Percentiles rank a stretch among this genome's conserved stretches.
phyloP scores from a whole-genome alignment of 2,113 vertebrate genomes.

The Tursiops truncatus region DNA sequence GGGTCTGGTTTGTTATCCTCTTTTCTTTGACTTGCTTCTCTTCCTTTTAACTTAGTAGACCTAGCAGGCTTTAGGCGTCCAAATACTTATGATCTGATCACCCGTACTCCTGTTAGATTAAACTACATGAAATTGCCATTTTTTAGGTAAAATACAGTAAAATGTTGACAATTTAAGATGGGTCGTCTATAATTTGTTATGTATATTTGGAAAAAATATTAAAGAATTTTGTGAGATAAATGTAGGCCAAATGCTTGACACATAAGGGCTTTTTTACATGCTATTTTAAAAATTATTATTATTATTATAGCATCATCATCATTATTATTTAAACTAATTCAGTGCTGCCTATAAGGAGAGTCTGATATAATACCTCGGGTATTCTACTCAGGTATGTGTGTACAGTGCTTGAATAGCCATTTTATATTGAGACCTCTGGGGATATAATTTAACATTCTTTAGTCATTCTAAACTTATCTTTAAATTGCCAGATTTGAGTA shows the following conservation, averaged over 20 bases:
- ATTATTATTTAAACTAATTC: background rate
- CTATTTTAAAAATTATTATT: background rate
- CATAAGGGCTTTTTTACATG: background rate
- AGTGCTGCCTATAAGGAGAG: background rate
- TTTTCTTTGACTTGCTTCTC: background rate
- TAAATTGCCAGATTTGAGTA: background rate
- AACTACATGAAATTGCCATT: background rate
- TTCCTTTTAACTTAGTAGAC: background rate
- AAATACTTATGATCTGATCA: background rate
- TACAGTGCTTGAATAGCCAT: background rate
- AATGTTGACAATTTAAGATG: background rate
- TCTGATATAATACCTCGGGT: background rate
- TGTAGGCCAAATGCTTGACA: background rate
- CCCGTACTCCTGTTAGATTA: background rate
- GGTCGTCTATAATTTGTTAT: background rate
- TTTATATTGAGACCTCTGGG: background rate
- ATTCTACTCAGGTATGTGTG: background rate
- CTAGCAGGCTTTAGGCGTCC: background rate
- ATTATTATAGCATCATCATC: background rate
- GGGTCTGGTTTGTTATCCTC: background rate
- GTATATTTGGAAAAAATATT: background rate
- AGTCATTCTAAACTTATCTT: conserved; percentile 9
- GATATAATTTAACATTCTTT: background rate
- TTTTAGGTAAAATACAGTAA: background rate
- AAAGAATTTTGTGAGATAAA: background rate